Evolutionary conservation across 2,113 vertebrate genomes (phyloP).

Genomic region (Aldabrachelys gigantea): DNA sequence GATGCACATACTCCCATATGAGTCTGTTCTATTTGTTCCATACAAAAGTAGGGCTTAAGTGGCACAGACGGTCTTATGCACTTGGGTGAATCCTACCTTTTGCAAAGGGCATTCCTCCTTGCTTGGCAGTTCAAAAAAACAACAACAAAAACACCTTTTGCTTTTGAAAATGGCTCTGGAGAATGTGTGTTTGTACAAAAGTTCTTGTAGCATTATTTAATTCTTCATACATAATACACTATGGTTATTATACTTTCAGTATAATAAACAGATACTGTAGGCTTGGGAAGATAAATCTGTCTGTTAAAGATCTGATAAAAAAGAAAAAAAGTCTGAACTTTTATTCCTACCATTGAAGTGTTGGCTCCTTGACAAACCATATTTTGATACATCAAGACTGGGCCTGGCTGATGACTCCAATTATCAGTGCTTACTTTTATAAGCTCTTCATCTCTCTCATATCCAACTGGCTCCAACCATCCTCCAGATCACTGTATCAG

Average conservation of each 20-base stretch:
- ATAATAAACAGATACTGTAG: neutral
- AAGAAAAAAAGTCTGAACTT: neutral
- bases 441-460: neutral
- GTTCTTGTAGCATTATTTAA: neutral
- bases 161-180: neutral
- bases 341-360: neutral
- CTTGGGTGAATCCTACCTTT: neutral
- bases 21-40: neutral
- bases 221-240: neutral
- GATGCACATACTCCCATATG: accelerated
- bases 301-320: neutral
- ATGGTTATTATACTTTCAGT: neutral
- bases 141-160: neutral
- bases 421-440: neutral
- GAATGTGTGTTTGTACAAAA: neutral
- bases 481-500: neutral
- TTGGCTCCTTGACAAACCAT: neutral
- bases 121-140: neutral
- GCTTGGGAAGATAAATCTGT: neutral
- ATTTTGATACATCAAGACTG: neutral
- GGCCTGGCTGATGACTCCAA: neutral
- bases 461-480: neutral
- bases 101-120: neutral
- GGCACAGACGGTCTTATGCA: neutral
- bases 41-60: neutral